phyloP scores from a whole-genome alignment of 64 coral and sea anemone species.

The Platygyra sinensis region DNA sequence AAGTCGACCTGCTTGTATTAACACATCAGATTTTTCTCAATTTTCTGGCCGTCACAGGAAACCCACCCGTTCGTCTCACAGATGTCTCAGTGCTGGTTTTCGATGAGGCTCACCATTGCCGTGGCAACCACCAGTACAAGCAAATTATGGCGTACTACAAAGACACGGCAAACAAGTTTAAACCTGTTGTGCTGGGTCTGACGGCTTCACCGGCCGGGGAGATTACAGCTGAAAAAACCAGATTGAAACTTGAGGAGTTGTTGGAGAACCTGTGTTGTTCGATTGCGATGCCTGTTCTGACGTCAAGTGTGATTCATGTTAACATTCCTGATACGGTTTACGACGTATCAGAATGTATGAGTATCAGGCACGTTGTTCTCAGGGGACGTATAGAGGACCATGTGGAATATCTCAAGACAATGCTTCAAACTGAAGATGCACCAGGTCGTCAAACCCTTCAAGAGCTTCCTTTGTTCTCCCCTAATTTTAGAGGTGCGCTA shows the following conservation, averaged over 20 bases:
- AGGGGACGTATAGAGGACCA: slow-evolving; percentile 32
- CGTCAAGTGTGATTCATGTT: slow-evolving; percentile 53
- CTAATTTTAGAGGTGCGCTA: slow-evolving; percentile 72
- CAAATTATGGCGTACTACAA: slow-evolving; percentile 81
- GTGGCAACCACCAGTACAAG: slow-evolving; percentile 81
- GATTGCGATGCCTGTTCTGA: slow-evolving; percentile 64
- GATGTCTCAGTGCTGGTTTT: slow-evolving; percentile 80
- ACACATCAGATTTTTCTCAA: slow-evolving; percentile 88
- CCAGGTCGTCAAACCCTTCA: neutral
- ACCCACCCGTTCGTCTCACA: slow-evolving; percentile 36
- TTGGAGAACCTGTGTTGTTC: slow-evolving; percentile 57
- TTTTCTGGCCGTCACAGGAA: slow-evolving; percentile 55
- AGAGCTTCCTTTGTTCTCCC: slow-evolving; percentile 20
- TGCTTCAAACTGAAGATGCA: neutral
- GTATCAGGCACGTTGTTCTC: neutral
- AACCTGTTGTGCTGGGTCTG: slow-evolving; percentile 84
- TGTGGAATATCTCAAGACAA: slow-evolving; percentile 8
- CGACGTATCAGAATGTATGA: slow-evolving; percentile 35
- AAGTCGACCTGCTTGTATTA: slow-evolving; percentile 73
- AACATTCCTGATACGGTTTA: slow-evolving; percentile 70
- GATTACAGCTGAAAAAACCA: slow-evolving; percentile 38
- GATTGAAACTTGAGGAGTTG: slow-evolving; percentile 51
- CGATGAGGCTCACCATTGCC: slow-evolving; percentile 87
- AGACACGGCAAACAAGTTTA: slow-evolving; percentile 31
- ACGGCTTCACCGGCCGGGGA: slow-evolving; percentile 87